Evolutionary conservation across 2,888 invertebrate species (phyloP).

Genomic region (Hartigia nigra): DNA sequence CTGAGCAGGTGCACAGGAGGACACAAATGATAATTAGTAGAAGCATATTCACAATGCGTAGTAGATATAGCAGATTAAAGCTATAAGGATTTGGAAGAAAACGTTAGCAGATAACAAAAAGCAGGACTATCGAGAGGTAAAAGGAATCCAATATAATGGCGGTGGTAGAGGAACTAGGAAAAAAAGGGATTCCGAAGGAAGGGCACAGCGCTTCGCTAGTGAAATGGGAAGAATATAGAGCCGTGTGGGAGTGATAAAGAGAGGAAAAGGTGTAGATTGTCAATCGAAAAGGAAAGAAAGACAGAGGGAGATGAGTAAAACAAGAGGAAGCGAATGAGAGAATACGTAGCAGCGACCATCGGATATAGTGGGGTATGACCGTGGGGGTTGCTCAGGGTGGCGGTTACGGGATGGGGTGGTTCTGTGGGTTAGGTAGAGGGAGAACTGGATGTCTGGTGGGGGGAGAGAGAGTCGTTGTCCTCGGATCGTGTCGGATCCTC

Average conservation of each 20-base stretch:
- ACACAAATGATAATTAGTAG: neutral
- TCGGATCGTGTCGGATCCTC: slow-evolving; percentile 41
- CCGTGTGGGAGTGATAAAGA: no score
- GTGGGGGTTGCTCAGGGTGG: neutral
- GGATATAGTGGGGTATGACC: neutral
- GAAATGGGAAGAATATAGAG: neutral
- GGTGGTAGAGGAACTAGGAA: neutral
- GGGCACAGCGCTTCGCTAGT: neutral
- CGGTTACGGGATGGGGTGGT: neutral
- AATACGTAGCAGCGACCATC: neutral
- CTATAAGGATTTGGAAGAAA: neutral
- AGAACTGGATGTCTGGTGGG: slow-evolving; percentile 1
- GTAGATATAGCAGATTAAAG: neutral
- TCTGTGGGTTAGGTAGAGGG: neutral
- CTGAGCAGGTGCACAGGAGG: neutral
- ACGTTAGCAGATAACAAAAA: neutral
- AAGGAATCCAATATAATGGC: neutral
- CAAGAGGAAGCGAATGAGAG: neutral
- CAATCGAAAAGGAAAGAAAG: neutral
- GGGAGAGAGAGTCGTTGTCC: slow-evolving; percentile 57
- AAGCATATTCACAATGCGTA: neutral
- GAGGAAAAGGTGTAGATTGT: no score
- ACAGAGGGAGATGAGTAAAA: neutral
- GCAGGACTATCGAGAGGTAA: neutral
- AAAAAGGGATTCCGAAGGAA: neutral